Percentiles rank a stretch among this genome's conserved stretches.
These are phyloP conservation scores for Zaprionus lachaisei DNA, from an alignment of 1,140 invertebrate species.

Conservation along the genomic window DNA sequence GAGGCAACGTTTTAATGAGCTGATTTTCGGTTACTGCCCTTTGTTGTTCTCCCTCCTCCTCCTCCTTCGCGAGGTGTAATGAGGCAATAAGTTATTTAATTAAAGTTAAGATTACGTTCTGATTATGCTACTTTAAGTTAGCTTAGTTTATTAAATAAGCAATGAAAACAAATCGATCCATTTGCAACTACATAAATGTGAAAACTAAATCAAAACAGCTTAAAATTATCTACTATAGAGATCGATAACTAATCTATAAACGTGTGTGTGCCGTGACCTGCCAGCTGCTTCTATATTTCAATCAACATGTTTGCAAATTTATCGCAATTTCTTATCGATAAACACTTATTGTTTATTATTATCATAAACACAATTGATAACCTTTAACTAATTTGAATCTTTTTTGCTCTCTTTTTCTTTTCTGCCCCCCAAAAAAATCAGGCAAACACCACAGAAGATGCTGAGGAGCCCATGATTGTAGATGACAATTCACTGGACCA, in stretches of 20 bases:
- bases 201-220: neutral
- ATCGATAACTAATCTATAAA: conserved; percentile 6
- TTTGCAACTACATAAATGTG: conserved; percentile 11
- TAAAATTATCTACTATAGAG: neutral
- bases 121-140: conserved; percentile 42
- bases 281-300: conserved; percentile 8
- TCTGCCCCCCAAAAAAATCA: neutral
- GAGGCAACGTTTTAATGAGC: conserved; percentile 37
- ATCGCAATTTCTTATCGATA: neutral
- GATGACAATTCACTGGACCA: conserved; percentile 64
- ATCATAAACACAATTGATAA: neutral
- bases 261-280: neutral
- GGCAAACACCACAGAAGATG: conserved; percentile 22
- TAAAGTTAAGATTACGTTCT: conserved; percentile 36
- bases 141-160: conserved; percentile 29
- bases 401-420: conserved; percentile 2
- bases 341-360: neutral
- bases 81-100: conserved; percentile 57
- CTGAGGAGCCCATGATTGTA: conserved; percentile 52
- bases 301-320: conserved; percentile 5
- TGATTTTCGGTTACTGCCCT: conserved; percentile 10
- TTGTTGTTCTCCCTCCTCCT: neutral
- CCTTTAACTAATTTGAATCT: conserved; percentile 33
- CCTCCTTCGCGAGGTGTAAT: conserved; percentile 33
- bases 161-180: conserved; percentile 42